Conservation (phyloP, 1,140 invertebrate genomes). For the Parasteatoda tepidariorum region DNA sequence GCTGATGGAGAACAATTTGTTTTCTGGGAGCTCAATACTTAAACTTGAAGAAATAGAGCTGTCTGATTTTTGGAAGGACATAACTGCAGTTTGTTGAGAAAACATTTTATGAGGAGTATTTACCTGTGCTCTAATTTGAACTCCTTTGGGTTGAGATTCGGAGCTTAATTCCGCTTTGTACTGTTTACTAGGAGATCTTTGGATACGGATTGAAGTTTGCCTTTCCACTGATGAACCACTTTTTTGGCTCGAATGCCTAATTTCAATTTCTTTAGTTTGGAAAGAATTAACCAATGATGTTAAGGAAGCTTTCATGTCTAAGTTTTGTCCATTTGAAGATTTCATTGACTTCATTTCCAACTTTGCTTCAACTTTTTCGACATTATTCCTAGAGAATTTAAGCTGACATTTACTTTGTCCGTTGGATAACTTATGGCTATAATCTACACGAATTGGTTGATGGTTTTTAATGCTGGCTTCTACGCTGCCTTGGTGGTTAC, state of each 20-base stretch:
- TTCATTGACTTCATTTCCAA: neutral
- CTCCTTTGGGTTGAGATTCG: neutral
- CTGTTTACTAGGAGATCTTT: neutral
- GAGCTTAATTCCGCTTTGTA: slow-evolving; percentile 21
- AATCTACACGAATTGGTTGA: neutral
- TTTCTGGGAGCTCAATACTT: neutral
- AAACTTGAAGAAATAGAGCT: neutral
- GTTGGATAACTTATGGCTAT: neutral
- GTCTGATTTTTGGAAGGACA: neutral
- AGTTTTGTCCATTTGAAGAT: neutral
- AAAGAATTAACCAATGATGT: slow-evolving; percentile 19
- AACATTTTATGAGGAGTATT: slow-evolving; percentile 12
- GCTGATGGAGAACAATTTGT: slow-evolving; percentile 12
- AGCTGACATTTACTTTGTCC: neutral
- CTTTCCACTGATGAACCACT: neutral
- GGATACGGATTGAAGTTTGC: neutral
- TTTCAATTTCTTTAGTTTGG: neutral
- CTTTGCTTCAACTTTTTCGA: neutral
- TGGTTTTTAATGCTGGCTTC: neutral
- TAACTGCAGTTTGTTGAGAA: slow-evolving; percentile 1
- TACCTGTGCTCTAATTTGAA: slow-evolving; percentile 3
- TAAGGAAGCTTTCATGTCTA: neutral
- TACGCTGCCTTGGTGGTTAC: neutral
- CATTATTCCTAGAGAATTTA: neutral
- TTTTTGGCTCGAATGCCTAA: neutral